These are phyloP conservation scores for Zingel zingel DNA, from an alignment of 2,113 vertebrate genomes.

Conservation along the genomic window DNA sequence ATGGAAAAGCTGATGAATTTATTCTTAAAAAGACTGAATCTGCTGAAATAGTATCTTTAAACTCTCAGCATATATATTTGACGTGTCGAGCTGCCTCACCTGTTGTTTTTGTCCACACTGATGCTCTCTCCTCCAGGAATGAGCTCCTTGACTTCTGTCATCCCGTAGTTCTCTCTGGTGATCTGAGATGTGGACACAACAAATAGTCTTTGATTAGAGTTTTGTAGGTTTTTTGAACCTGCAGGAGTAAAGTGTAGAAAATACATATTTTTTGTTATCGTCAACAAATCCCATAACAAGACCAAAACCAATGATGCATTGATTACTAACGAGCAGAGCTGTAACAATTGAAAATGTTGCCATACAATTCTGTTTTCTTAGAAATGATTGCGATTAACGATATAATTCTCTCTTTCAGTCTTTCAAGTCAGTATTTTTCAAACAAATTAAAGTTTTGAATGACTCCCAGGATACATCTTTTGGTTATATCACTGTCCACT, in stretches of 20 bases:
- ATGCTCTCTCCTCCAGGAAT: slow-evolving; percentile 91
- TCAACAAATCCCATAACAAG: neutral
- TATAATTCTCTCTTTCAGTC: no score
- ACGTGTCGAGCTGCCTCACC: slow-evolving; percentile 76
- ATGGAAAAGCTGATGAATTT: neutral
- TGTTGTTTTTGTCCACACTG: slow-evolving; percentile 90
- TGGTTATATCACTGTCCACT: no score
- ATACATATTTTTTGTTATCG: neutral
- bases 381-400: no score
- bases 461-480: no score
- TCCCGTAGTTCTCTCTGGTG: slow-evolving; percentile 94
- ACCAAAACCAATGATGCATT: neutral
- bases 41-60: neutral
- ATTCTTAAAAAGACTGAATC: neutral
- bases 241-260: neutral
- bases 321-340: neutral
- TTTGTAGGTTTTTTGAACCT: neutral
- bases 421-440: no score
- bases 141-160: slow-evolving; percentile 92
- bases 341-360: no score
- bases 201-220: neutral
- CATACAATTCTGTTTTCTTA: no score
- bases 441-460: no score
- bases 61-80: neutral
- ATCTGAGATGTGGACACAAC: slow-evolving; percentile 83